These are phyloP conservation scores for Contarinia nasturtii DNA, from an alignment of 1,140 invertebrate species.

Conservation along the genomic window DNA sequence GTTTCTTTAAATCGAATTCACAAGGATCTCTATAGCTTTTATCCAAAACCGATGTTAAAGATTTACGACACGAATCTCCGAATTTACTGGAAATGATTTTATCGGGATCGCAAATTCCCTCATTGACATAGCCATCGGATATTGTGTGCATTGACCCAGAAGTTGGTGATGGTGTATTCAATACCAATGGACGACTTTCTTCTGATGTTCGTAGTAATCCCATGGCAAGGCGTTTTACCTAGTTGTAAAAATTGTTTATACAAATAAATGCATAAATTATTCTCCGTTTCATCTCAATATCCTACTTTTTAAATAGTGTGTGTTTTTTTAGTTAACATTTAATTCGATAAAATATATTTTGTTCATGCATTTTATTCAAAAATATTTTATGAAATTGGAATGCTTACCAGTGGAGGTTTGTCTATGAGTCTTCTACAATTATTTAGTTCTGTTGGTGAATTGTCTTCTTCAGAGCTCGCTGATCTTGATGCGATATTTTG, in stretches of 20 bases:
- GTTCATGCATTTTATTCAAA: too few relatives aligned
- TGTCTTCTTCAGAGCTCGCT: slow-evolving; percentile 66
- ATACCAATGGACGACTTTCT: slow-evolving; percentile 38
- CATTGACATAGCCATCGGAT: slow-evolving; percentile 60
- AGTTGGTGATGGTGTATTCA: slow-evolving; percentile 29
- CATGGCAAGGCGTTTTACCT: slow-evolving; percentile 23
- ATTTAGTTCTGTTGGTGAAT: slow-evolving; percentile 74
- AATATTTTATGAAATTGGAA: background rate
- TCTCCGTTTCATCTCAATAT: background rate
- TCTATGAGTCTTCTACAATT: slow-evolving; percentile 61
- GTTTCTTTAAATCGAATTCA: slow-evolving; percentile 20
- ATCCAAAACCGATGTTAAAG: slow-evolving; percentile 19
- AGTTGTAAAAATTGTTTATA: slow-evolving; percentile 1
- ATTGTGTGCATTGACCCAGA: slow-evolving; percentile 26
- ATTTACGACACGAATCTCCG: slow-evolving; percentile 22
- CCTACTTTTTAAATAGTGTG: background rate
- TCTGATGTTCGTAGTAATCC: slow-evolving; percentile 24
- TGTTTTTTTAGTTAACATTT: background rate
- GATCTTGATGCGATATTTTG: slow-evolving; percentile 35
- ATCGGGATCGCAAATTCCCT: slow-evolving; percentile 38
- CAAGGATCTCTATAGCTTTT: slow-evolving; percentile 14
- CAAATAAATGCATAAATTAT: background rate
- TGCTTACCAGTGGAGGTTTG: slow-evolving; percentile 53
- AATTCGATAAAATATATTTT: too few relatives aligned
- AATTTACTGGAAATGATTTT: slow-evolving; percentile 25